phyloP scores from a whole-genome alignment of 1,140 invertebrate genomes.

The Acromyrmex heyeri region DNA sequence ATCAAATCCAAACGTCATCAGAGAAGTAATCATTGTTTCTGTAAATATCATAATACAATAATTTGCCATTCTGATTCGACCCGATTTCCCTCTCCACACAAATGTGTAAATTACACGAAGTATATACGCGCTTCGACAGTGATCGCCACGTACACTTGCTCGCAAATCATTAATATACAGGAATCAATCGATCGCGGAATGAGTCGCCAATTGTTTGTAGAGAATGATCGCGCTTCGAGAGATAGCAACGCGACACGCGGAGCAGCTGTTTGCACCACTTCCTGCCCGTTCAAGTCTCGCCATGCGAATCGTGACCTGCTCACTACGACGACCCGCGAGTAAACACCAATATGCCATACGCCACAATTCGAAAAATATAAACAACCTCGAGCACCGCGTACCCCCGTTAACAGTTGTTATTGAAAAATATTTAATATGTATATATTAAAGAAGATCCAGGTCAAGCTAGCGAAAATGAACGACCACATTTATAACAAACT shows the following conservation, averaged over 20 bases:
- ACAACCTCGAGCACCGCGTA: not conserved
- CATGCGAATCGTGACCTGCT: not conserved
- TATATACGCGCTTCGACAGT: not conserved
- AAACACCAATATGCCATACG: not conserved
- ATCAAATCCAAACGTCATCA: not conserved
- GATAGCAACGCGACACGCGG: not conserved
- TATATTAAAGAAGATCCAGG: not conserved
- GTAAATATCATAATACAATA: not conserved
- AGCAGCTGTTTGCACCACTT: not conserved
- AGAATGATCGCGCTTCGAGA: not conserved
- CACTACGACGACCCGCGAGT: not conserved
- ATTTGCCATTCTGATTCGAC: not conserved
- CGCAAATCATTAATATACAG: not conserved
- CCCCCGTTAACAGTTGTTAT: not conserved
- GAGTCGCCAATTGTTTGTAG: not conserved
- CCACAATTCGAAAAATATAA: not conserved
- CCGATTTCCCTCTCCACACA: not conserved
- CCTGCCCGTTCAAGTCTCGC: not conserved
- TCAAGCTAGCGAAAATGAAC: not conserved
- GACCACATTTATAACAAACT: not conserved
- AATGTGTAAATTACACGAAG: not conserved
- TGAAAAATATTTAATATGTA: not conserved
- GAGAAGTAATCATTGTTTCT: not conserved
- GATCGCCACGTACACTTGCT: not conserved
- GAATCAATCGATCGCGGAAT: not conserved